A percentile compares a stretch with the other conserved stretches of the same genome.
Evolutionary conservation across 2,113 vertebrate species (phyloP).

Genomic region (Triplophysa siluroides): DNA sequence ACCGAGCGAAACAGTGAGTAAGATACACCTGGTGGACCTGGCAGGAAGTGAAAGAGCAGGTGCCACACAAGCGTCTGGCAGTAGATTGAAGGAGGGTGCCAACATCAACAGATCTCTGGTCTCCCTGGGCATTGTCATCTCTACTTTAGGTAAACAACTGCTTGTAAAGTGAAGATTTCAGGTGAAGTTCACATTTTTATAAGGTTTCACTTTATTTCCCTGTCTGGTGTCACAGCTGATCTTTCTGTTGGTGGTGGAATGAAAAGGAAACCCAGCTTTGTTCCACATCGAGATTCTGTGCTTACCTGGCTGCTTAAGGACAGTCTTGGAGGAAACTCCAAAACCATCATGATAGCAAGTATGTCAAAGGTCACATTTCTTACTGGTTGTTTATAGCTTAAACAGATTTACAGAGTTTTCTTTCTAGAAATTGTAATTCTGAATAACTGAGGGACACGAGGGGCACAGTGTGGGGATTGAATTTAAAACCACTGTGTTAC

Average conservation of each 20-base stretch:
- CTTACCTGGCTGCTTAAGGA: slow-evolving; percentile 97
- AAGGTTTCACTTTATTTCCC: slow-evolving; percentile 20
- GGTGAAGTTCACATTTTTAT: neutral
- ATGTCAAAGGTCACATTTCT: slow-evolving; percentile 60
- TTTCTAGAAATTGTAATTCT: too few species aligned
- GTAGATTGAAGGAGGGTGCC: slow-evolving; percentile 91
- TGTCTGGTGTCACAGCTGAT: slow-evolving; percentile 78
- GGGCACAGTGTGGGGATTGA: too few species aligned
- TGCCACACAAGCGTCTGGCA: slow-evolving; percentile 88
- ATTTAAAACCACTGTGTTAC: too few species aligned
- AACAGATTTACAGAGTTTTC: too few species aligned
- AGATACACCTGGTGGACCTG: slow-evolving; percentile 96
- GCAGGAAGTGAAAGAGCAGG: slow-evolving; percentile 95
- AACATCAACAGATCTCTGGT: slow-evolving; percentile 98
- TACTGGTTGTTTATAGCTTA: neutral
- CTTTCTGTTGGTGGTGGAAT: slow-evolving; percentile 85
- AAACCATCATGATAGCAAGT: slow-evolving; percentile 99
- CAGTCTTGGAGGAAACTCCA: slow-evolving; percentile 96
- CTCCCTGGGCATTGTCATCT: slow-evolving; percentile 96
- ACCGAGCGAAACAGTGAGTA: slow-evolving; percentile 96
- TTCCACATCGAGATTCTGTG: slow-evolving; percentile 97
- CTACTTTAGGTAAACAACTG: slow-evolving; percentile 82
- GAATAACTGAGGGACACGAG: too few species aligned
- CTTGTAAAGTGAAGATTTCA: neutral
- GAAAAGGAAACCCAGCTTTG: slow-evolving; percentile 93